Evolutionary conservation across 2,113 vertebrate species (phyloP), one percentile per base, ranked within the genome.

Genomic region (Ictidomys tridecemlineatus): DNA sequence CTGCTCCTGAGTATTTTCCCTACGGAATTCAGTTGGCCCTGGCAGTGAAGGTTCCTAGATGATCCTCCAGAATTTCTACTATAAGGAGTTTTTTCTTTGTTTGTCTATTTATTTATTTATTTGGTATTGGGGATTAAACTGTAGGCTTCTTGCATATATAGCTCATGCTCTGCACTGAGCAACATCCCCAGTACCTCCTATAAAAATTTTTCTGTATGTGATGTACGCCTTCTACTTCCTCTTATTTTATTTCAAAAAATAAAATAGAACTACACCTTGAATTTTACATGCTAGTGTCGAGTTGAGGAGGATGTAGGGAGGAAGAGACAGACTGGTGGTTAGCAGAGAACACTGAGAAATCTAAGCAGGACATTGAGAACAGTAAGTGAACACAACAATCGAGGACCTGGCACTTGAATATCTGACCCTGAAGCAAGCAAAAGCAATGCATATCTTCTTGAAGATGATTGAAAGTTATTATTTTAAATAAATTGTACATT

Each of bases 401-500:
- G 16, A 18, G 0, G 28, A n/a, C 26, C 76, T 4, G 30, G 32
- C 34, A 65, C 56, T 83, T 93, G 91, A 82, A 85, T 89, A 79
- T 76, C 58, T 91, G 95, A 69, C 85, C 90, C 72, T 91, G 48
- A 85, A 89, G 88, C 90, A 84, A 74, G 7, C 26, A 83, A 95
- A 93, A 89, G 74, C 63, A 86, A 79, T 51, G 16, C 34, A 4
- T 79, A 32, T 91, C 51, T 95, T 80, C 67, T 93, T 96, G 78
- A 96, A 96, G 84, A 91, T 95, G 88, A 94, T 83, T 86, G 73
- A 96, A 93, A 96, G 73, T 95, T 95, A 96, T 85, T 85, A 93
- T 79, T 97, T 96, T 69, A 96, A 91, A 86, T 94, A 34, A 94
- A 95, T 88, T 88, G 85, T 97, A 39, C 80, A 97, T 97, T 98